Evolutionary conservation across 2,888 invertebrate genomes (phyloP).

Genomic region (Papilio gigon): DNA sequence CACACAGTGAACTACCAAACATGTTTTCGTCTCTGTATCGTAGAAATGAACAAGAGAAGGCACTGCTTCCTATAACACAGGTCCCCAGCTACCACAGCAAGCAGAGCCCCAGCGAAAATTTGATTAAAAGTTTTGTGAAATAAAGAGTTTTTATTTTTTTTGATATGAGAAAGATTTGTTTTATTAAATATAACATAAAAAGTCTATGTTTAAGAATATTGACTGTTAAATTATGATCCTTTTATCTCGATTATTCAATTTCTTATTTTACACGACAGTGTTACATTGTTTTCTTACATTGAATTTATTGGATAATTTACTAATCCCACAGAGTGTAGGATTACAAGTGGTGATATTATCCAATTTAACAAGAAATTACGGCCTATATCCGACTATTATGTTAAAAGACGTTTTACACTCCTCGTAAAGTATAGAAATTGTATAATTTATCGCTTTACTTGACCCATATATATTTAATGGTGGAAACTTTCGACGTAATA

Average conservation of each 20-base stretch:
- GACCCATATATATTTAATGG: background rate
- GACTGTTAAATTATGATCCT: background rate
- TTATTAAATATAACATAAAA: no score
- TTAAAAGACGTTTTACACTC: conserved; percentile 3
- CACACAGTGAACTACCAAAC: no score
- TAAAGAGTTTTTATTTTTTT: no score
- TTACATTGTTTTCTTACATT: background rate
- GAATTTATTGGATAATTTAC: conserved; percentile 17
- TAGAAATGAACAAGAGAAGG: no score
- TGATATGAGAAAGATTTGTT: no score
- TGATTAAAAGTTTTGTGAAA: no score
- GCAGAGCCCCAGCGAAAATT: no score
- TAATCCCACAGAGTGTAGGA: conserved; percentile 13
- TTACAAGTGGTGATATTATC: conserved; percentile 10
- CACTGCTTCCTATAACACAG: no score
- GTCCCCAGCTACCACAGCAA: no score
- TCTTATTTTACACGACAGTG: background rate
- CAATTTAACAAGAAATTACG: conserved; percentile 14
- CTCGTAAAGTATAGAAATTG: background rate
- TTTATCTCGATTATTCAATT: background rate
- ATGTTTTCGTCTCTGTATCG: no score
- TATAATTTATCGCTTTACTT: background rate
- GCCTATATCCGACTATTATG: background rate
- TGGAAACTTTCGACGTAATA: background rate
- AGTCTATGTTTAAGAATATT: no score